Percentiles rank a stretch among this genome's conserved stretches.
Conservation (phyloP, 1,140 invertebrate genomes). For the Melanaphis sacchari region DNA sequence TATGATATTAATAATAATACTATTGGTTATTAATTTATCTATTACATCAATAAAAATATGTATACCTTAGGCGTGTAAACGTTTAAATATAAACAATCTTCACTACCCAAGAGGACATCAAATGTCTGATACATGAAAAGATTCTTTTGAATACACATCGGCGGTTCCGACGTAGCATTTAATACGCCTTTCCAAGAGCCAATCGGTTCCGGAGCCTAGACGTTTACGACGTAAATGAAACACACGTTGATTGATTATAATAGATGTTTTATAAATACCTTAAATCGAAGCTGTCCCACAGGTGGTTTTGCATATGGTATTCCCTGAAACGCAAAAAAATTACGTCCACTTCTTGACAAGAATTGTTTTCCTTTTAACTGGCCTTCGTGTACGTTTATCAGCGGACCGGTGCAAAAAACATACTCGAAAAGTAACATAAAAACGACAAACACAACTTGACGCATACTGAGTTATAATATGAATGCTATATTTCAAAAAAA, state of each 20-base stretch:
- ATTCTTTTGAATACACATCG: conserved; percentile 57
- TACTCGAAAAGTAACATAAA: not conserved
- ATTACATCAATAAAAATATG: conserved; percentile 35
- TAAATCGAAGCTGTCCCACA: conserved; percentile 55
- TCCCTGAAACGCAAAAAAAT: conserved; percentile 45
- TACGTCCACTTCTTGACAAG: conserved; percentile 1
- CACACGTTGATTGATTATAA: not conserved
- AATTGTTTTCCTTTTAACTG: conserved; percentile 12
- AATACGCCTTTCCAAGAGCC: conserved; percentile 51
- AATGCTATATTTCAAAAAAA: not conserved
- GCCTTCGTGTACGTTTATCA: conserved; percentile 53
- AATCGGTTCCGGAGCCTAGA: conserved; percentile 55
- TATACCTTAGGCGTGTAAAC: conserved; percentile 62
- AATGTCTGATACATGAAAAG: not conserved
- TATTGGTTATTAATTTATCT: not conserved
- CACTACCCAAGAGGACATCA: conserved; percentile 59
- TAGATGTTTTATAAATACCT: conserved; percentile 30
- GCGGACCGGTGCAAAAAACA: not conserved
- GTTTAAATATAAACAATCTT: conserved; percentile 64
- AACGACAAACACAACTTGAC: not conserved
- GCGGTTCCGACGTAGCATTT: conserved; percentile 54
- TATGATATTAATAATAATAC: not conserved
- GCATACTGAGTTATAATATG: not conserved
- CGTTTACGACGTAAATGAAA: not conserved
- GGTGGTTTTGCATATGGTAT: conserved; percentile 59